Evolutionary conservation across 2,888 invertebrate species (phyloP), one percentile per base, ranked within the genome.

Genomic region (Tipula helvola): DNA sequence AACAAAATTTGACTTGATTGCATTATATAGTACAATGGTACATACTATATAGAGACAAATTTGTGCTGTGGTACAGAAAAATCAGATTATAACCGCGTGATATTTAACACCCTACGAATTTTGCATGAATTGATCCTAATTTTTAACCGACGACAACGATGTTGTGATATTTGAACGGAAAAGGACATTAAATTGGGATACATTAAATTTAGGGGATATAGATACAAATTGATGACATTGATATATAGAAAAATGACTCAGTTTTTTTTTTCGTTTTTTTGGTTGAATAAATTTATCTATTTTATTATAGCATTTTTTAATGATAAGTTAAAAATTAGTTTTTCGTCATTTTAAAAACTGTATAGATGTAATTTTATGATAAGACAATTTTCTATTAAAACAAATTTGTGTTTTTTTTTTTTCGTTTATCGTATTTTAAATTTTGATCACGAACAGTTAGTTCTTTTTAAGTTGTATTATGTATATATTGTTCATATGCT

Each of bases 251-350:
- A 71, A 71, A 71, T 71, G 71, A 71, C 71, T 71, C 71, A 71
- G 71, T 71, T 28, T 71, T 47, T 47, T 28, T 28, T 28, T 28
- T 28, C 28, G 28, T 28, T 28, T 28, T 57, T 71, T 71, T 71
- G 71, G 71, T 71, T 71, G 71, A 71, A 71, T 71, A 71, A 12
- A 10, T 71, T 71, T 71, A 71, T 71, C 71, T 71, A 71, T 71
- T 71, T 71, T 71, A 18, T 71, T 71, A 71, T 71, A 28, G 71
- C 71, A 71, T 71, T 71, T 71, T 28, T 71, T 71, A 71, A 71
- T 71, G 71, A 71, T 71, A 71, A 71, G 71, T 71, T 71, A 71
- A 71, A 71, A 71, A 71, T 71, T 71, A 71, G 71, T 71, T 71
- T 71, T 71, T 71, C 71, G 71, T 71, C 71, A 71, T 71, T 71